These are phyloP conservation scores for Tetraneura akinire DNA, from an alignment of 1,140 invertebrate species.

Conservation along the genomic window DNA sequence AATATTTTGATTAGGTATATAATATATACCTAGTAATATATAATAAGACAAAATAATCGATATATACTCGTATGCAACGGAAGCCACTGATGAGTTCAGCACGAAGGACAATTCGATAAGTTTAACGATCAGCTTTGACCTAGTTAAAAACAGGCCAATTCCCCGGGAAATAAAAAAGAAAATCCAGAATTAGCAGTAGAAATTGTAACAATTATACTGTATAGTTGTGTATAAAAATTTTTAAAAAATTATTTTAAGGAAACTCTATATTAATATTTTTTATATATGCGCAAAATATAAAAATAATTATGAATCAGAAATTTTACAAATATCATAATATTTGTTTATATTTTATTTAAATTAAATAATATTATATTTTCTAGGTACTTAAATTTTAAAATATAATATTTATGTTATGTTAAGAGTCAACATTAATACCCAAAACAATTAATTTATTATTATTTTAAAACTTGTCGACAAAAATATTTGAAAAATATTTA, in stretches of 20 bases:
- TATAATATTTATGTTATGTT: too few species aligned
- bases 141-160: constrained; percentile 25
- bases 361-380: too few species aligned
- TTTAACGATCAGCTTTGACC: constrained; percentile 36
- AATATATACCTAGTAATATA: background rate
- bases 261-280: too few species aligned
- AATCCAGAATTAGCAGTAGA: constrained; percentile 21
- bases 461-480: background rate
- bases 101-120: constrained; percentile 39
- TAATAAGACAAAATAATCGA: constrained; percentile 11
- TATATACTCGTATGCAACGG: constrained; percentile 38
- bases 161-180: constrained; percentile 39
- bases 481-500: background rate
- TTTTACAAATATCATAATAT: too few species aligned
- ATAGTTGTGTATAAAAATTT: too few species aligned
- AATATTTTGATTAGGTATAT: background rate
- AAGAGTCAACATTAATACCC: too few species aligned
- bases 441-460: too few species aligned
- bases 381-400: background rate
- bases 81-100: constrained; percentile 22
- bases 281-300: too few species aligned
- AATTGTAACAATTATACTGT: constrained; percentile 19
- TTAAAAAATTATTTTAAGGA: too few species aligned
- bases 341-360: too few species aligned
- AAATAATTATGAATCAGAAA: too few species aligned